Evolutionary conservation across 2,888 invertebrate genomes (phyloP).

Genomic region (Sphaerophoria rueppellii): DNA sequence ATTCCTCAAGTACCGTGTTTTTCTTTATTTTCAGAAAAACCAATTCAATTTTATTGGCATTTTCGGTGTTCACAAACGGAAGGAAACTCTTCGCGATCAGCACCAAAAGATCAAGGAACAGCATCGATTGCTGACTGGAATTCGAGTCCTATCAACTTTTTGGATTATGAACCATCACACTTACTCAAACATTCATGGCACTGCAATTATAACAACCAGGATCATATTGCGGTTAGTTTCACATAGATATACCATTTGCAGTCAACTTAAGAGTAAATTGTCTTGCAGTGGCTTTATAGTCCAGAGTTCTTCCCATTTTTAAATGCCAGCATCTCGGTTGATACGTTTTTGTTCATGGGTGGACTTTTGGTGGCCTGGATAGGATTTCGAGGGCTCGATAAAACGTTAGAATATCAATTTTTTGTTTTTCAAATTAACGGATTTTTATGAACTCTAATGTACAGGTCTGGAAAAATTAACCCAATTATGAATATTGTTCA

Average conservation of each 20-base stretch:
- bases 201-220: slow-evolving; percentile 18
- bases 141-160: slow-evolving; percentile 40
- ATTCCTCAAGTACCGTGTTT: too few relatives aligned
- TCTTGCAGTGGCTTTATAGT: slow-evolving; percentile 58
- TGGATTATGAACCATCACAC: slow-evolving; percentile 41
- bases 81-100: slow-evolving; percentile 54
- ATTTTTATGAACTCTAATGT: not conserved
- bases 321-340: slow-evolving; percentile 83
- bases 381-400: slow-evolving; percentile 68
- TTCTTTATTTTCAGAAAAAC: slow-evolving; percentile 11
- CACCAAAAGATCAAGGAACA: slow-evolving; percentile 24
- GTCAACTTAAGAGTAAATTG: not conserved
- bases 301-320: slow-evolving; percentile 63
- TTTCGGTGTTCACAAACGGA: slow-evolving; percentile 59
- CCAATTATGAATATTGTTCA: too few relatives aligned
- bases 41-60: slow-evolving; percentile 31
- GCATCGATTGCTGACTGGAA: slow-evolving; percentile 36
- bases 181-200: not conserved
- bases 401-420: slow-evolving; percentile 8
- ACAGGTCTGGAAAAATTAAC: slow-evolving; percentile 38
- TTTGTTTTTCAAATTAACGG: not conserved
- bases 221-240: slow-evolving; percentile 10
- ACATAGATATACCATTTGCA: too few relatives aligned
- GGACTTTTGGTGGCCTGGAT: slow-evolving; percentile 83
- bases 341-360: slow-evolving; percentile 84